Base-by-base conservation (phyloP, 2,888 invertebrate genomes). In the Drosophila neonasuta region DNA sequence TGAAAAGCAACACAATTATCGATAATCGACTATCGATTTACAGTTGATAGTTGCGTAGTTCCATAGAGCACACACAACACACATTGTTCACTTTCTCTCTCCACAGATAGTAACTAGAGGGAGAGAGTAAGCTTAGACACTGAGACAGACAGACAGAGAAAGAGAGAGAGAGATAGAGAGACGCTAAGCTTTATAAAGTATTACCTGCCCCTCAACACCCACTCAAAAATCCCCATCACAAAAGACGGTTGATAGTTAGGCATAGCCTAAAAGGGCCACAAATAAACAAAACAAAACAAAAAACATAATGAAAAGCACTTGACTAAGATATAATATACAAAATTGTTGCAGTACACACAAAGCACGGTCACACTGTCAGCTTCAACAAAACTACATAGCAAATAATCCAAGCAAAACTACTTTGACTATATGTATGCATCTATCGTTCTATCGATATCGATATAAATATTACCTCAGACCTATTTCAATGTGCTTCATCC, bases 1-100 rank as follows among this genome's bases (percentile, higher is more conserved):
- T 63, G 24, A 71, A 71, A 59, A 48, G 71, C 74, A 60, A 71
- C 66, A 76, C 71, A 67, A 57, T 71, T 73, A 64, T 80, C 79
- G 67, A 73, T 75, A 71, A 54, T 10, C 49, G 44, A 30, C 55
- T 56, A 52, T 59, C 71, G 75, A 66, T 50, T 51, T 48, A 68
- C 55, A 72, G 55, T 72, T 56, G 46, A 54, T 54, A 67, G 67
- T 71, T 67, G 75, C 66, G 51, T 74, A 72, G 72, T 67, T 71
- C 51, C 61, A 72, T 52, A 74, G 49, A 71, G 60, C 75, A 71
- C 66, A 67, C 67, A 67, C 48, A 62, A 66, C 41, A 62, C 29
- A 50, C 24, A 52, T 30, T 36, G 46, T 49, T 57, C 67, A 44
- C 50, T 62, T 24, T 62, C 32, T 51, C 15, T 41, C 36, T 36